phyloP scores from a whole-genome alignment of 2,113 vertebrate genomes.

The Thalassoma bifasciatum region DNA sequence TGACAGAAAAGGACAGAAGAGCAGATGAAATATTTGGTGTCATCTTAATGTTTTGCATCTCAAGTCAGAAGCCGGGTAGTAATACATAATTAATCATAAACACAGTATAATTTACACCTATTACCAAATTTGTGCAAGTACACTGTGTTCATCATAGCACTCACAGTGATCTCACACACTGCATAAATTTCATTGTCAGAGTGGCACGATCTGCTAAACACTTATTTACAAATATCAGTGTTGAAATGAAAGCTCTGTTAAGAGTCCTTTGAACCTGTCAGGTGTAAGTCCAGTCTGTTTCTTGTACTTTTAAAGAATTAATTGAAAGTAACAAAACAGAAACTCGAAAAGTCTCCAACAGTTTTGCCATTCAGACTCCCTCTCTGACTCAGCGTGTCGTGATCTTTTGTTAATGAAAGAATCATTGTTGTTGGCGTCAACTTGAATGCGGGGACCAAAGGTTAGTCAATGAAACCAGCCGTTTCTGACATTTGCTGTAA shows the following conservation, averaged over 20 bases:
- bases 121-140: no score
- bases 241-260: conserved; percentile 7
- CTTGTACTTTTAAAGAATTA: conserved; percentile 8
- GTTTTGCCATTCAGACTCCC: conserved; percentile 53
- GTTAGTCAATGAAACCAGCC: conserved; percentile 52
- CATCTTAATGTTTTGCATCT: no score
- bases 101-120: no score
- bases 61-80: no score
- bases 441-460: conserved; percentile 16
- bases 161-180: background rate
- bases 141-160: background rate
- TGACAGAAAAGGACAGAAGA: no score
- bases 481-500: conserved; percentile 57
- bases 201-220: background rate
- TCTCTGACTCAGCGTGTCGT: conserved; percentile 40
- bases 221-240: background rate
- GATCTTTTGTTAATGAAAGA: conserved; percentile 45
- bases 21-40: no score
- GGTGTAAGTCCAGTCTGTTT: conserved; percentile 1
- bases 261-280: conserved; percentile 9
- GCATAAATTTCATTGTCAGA: no score
- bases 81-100: no score
- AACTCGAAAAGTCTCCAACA: conserved; percentile 32
- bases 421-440: conserved; percentile 42
- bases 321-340: conserved; percentile 20